Conservation (phyloP, 2,888 invertebrate genomes). For the Drosophila macrospina region DNA sequence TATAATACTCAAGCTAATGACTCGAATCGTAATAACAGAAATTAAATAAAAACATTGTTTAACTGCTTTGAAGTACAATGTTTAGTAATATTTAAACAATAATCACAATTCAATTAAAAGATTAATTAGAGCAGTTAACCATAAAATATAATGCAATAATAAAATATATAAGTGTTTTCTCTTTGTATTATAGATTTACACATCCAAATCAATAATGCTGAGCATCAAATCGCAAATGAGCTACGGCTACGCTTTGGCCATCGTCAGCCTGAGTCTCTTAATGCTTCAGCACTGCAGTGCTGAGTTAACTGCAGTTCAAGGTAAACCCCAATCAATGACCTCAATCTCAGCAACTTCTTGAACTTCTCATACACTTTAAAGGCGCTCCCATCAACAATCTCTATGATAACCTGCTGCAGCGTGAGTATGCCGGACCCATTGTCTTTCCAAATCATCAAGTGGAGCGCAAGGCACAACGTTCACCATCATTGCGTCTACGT, state of each 20-base stretch:
- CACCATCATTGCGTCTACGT: constrained; percentile 91
- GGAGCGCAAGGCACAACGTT: constrained; percentile 91
- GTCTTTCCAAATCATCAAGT: constrained; percentile 88
- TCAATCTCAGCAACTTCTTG: no score
- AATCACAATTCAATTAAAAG: no score
- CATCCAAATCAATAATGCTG: constrained; percentile 48
- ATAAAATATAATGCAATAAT: no score
- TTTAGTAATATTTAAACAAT: no score
- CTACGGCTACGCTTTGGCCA: constrained; percentile 52
- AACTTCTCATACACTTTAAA: background rate
- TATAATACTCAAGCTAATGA: no score
- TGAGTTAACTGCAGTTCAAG: constrained; percentile 40
- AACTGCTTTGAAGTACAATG: no score
- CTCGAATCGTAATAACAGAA: no score
- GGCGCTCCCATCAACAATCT: constrained; percentile 80
- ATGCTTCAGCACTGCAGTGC: constrained; percentile 60
- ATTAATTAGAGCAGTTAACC: no score
- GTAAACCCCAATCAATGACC: background rate
- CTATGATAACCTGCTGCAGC: constrained; percentile 84
- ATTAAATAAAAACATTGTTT: no score
- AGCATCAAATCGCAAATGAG: constrained; percentile 52
- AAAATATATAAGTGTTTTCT: no score
- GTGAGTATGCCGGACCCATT: constrained; percentile 85
- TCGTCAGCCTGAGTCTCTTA: constrained; percentile 51
- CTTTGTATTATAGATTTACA: background rate